A percentile compares a stretch with the other conserved stretches of the same genome.
Conservation (phyloP, 2,888 invertebrate genomes). For the Mesorhabditis belari region DNA sequence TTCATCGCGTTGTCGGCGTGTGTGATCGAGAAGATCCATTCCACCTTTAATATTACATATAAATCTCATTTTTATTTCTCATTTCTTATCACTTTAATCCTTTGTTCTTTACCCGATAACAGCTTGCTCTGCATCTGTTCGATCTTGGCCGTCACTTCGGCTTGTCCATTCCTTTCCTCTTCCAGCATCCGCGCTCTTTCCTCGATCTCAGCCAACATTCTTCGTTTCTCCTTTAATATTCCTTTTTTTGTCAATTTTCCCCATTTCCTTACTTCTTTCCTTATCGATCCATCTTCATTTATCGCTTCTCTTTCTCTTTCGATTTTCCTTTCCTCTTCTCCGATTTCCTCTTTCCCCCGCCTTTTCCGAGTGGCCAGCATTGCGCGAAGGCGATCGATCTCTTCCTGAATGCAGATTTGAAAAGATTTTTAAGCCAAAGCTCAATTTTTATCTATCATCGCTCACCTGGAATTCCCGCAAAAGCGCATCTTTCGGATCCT, state of each 20-base stretch:
- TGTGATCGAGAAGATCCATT: constrained; percentile 86
- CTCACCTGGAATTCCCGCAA: constrained; percentile 89
- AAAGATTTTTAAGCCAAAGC: background rate
- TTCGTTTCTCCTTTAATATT: background rate
- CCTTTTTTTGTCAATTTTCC: background rate
- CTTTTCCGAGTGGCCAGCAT: constrained; percentile 39
- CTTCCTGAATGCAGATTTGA: constrained; percentile 71
- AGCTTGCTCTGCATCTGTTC: constrained; percentile 81
- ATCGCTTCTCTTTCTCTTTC: background rate
- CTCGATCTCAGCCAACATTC: background rate
- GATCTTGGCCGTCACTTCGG: constrained; percentile 36
- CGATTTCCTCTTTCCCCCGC: constrained; percentile 35
- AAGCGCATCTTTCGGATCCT: constrained; percentile 96
- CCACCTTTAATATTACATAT: too few relatives aligned
- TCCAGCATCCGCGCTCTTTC: constrained; percentile 7
- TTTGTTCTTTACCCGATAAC: constrained; percentile 71
- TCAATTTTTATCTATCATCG: constrained; percentile 56
- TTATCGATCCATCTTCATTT: background rate
- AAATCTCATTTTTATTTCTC: too few relatives aligned
- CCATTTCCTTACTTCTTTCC: background rate
- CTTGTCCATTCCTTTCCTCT: constrained; percentile 50
- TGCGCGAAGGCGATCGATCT: constrained; percentile 32
- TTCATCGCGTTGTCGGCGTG: constrained; percentile 83
- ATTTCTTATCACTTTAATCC: too few relatives aligned
- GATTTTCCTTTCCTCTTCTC: constrained; percentile 21